phyloP scores from a whole-genome alignment of 2,797 vertebrate species.

The Lindbergichthys nudifrons region DNA sequence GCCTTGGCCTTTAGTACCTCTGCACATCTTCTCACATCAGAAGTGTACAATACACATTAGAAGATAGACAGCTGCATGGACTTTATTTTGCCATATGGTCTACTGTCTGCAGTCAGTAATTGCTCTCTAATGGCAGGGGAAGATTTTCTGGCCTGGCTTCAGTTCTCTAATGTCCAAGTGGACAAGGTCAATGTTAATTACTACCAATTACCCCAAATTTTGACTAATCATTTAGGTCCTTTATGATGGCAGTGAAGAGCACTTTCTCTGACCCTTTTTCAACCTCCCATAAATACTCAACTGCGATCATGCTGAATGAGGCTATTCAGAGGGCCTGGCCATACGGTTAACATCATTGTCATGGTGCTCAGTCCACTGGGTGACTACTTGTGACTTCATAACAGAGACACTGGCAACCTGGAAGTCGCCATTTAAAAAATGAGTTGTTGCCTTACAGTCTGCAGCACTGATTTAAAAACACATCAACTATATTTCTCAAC shows the following conservation, averaged over 20 bases:
- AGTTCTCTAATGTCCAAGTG: constrained; percentile 57
- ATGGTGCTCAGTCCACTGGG: constrained; percentile 18
- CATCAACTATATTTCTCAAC: constrained; percentile 18
- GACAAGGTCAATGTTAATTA: constrained; percentile 73
- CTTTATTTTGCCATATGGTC: constrained; percentile 20
- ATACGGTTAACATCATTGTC: constrained; percentile 52
- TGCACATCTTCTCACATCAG: constrained; percentile 15
- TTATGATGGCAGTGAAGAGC: constrained; percentile 45
- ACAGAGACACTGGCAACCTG: constrained; percentile 4
- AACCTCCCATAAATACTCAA: constrained; percentile 40
- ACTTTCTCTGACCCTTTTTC: constrained; percentile 44
- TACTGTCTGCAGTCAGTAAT: constrained; percentile 49
- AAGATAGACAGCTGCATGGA: constrained; percentile 29
- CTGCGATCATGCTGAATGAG: constrained; percentile 45
- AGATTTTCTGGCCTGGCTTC: constrained; percentile 55
- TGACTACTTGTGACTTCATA: constrained; percentile 31
- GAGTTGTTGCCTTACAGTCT: background rate
- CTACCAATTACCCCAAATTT: constrained; percentile 69
- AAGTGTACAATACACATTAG: constrained; percentile 3
- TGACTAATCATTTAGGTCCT: constrained; percentile 58
- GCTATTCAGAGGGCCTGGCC: constrained; percentile 33
- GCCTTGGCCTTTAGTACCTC: background rate
- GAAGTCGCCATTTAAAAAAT: background rate
- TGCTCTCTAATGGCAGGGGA: constrained; percentile 51
- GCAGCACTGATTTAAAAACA: constrained; percentile 9